These are phyloP conservation scores for Lutraria rhynchaena DNA, from an alignment of 1,140 invertebrate species.

Conservation along the genomic window DNA sequence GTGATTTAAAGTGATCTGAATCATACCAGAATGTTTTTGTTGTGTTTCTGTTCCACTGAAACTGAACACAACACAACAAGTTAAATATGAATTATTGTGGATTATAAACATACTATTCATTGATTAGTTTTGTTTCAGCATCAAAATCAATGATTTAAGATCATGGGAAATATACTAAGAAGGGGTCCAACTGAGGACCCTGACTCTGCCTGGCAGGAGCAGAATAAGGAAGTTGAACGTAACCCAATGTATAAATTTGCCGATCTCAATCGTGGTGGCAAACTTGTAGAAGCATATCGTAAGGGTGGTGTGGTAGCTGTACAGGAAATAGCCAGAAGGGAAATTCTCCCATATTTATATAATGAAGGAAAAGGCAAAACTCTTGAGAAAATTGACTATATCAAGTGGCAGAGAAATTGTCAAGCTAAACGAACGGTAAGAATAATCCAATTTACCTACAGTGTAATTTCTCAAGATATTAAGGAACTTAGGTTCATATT, in stretches of 20 bases:
- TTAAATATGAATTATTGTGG: neutral
- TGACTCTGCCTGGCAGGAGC: conserved; percentile 83
- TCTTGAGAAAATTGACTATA: conserved; percentile 94
- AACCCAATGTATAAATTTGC: conserved; percentile 83
- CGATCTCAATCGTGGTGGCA: conserved; percentile 79
- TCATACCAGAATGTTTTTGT: neutral
- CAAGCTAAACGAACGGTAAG: conserved; percentile 30
- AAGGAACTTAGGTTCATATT: no score
- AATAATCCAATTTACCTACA: no score
- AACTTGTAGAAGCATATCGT: conserved; percentile 92
- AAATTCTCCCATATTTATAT: conserved; percentile 95
- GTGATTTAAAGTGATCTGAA: neutral
- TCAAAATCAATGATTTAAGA: neutral
- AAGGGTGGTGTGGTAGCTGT: conserved; percentile 86
- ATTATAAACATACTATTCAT: neutral
- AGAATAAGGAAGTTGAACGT: conserved; percentile 82
- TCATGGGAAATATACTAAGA: conserved; percentile 66
- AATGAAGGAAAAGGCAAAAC: conserved; percentile 92
- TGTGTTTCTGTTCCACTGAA: neutral
- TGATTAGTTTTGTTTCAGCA: neutral
- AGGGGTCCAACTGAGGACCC: conserved; percentile 52
- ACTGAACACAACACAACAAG: neutral
- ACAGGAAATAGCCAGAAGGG: conserved; percentile 92
- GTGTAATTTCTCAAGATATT: no score
- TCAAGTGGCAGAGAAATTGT: conserved; percentile 89